Conservation (phyloP, 2,113 vertebrate species). For the Hippocampus comes region DNA sequence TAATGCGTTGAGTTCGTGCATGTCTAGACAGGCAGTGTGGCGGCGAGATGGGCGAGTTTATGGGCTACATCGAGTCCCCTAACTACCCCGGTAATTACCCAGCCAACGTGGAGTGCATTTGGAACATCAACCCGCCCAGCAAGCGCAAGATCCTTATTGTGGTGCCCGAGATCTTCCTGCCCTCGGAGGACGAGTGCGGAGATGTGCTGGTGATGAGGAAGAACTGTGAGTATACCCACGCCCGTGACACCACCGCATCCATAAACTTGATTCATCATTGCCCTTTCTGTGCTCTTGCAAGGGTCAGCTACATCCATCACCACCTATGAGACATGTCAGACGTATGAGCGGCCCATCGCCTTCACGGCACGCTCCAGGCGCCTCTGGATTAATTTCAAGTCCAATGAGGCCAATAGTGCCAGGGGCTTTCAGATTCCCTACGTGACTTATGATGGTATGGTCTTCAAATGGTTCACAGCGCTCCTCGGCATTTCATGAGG, state of each 20-base stretch:
- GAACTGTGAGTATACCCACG: constrained; percentile 80
- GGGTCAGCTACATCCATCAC: constrained; percentile 95
- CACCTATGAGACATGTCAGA: constrained; percentile 98
- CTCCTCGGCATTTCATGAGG: background rate
- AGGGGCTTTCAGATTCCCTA: constrained; percentile 97
- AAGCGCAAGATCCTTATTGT: constrained; percentile 98
- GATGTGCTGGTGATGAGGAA: constrained; percentile 98
- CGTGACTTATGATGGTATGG: constrained; percentile 89
- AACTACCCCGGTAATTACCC: constrained; percentile 98
- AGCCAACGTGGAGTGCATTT: constrained; percentile 89
- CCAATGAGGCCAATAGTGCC: constrained; percentile 92
- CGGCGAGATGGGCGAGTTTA: constrained; percentile 93
- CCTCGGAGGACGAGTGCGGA: constrained; percentile 94
- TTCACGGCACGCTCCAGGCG: constrained; percentile 95
- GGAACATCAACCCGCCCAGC: constrained; percentile 97
- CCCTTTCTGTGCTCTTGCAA: constrained; percentile 45
- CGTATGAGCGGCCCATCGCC: constrained; percentile 93
- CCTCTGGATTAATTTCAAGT: constrained; percentile 98
- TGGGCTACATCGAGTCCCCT: constrained; percentile 96
- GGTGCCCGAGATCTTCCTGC: constrained; percentile 96
- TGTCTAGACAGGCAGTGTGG: constrained; percentile 89
- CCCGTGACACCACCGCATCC: too few relatives aligned
- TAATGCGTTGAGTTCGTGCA: constrained; percentile 22
- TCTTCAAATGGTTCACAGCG: background rate
- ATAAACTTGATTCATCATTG: constrained; percentile 12